Percentiles rank a stretch among this genome's conserved stretches.
Conservation (phyloP, 2,797 vertebrate genomes). For the Gymnoscopelus microlampas region DNA sequence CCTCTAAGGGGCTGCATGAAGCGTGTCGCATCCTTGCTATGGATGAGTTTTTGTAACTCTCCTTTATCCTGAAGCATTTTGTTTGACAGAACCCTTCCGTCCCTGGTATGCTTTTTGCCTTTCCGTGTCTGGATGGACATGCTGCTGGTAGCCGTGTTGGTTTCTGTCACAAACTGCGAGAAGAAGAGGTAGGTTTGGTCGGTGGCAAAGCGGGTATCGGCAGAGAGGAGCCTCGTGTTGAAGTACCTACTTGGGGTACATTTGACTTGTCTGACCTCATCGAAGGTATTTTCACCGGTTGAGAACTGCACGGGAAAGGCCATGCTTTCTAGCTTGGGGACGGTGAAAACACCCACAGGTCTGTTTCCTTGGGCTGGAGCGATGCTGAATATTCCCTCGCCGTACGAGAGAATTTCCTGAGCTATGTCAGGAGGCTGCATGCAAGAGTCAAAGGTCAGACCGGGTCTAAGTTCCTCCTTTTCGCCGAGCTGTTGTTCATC, state of each 20-base stretch:
- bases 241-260: slow-evolving; percentile 31
- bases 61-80: background rate
- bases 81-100: background rate
- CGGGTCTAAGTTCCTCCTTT: background rate
- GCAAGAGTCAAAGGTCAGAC: slow-evolving; percentile 11
- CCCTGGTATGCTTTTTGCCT: slow-evolving; percentile 5
- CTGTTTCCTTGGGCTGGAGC: slow-evolving; percentile 25
- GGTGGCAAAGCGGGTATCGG: slow-evolving; percentile 2
- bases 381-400: slow-evolving; percentile 5
- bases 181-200: slow-evolving; percentile 21
- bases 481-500: background rate
- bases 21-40: background rate
- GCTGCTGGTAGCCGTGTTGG: slow-evolving; percentile 11
- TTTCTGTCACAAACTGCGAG: slow-evolving; percentile 22
- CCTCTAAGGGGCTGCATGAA: slow-evolving; percentile 19
- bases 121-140: slow-evolving; percentile 26
- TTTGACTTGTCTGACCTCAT: background rate
- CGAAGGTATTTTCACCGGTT: slow-evolving; percentile 17
- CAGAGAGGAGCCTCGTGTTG: slow-evolving; percentile 23
- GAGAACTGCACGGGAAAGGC: slow-evolving; percentile 30
- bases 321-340: background rate
- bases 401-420: too few relatives aligned
- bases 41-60: background rate
- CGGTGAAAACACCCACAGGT: slow-evolving; percentile 21
- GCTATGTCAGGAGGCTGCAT: slow-evolving; percentile 9